These are phyloP conservation scores for Argyrosomus japonicus DNA, from an alignment of 2,113 vertebrate genomes.

Conservation along the genomic window DNA sequence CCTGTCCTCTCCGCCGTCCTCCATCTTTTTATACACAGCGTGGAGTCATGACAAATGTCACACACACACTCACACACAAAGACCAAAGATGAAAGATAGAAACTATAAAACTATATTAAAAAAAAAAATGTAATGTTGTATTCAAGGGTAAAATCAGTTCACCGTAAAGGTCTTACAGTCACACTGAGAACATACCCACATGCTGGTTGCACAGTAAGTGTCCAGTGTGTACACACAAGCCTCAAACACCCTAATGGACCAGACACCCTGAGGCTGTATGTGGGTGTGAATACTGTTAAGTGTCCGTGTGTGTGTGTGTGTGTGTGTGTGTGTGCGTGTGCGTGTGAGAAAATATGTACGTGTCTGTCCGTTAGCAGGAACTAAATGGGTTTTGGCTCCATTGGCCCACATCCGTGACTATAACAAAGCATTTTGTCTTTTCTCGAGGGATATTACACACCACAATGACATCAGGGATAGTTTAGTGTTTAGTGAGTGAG, in stretches of 20 bases:
- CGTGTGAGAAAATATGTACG: slow-evolving; percentile 15
- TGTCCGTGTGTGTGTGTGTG: slow-evolving; percentile 25
- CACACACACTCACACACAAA: neutral
- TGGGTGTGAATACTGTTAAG: slow-evolving; percentile 6
- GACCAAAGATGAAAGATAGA: neutral
- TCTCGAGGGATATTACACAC: slow-evolving; percentile 45
- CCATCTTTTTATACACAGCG: neutral
- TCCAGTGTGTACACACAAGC: slow-evolving; percentile 10
- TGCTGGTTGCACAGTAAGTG: slow-evolving; percentile 17
- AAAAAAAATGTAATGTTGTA: neutral
- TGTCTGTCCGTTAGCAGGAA: slow-evolving; percentile 20
- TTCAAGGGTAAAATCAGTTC: neutral
- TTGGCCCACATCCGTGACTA: slow-evolving; percentile 54
- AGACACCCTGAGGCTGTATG: slow-evolving; percentile 47
- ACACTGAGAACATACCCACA: slow-evolving; percentile 42
- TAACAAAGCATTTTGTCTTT: slow-evolving; percentile 49
- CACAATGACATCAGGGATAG: slow-evolving; percentile 36
- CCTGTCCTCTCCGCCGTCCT: no score
- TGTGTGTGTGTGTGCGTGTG: slow-evolving; percentile 20
- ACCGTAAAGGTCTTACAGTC: slow-evolving; percentile 34
- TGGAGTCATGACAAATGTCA: neutral
- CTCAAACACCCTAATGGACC: slow-evolving; percentile 46
- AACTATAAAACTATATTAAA: neutral
- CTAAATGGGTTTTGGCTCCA: slow-evolving; percentile 50
- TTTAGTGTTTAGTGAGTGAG: slow-evolving; percentile 54